A percentile compares a stretch with the other conserved stretches of the same genome.
These are phyloP conservation scores for Lasioglossum oenotherae DNA, from an alignment of 2,888 invertebrate genomes.

Conservation along the genomic window DNA sequence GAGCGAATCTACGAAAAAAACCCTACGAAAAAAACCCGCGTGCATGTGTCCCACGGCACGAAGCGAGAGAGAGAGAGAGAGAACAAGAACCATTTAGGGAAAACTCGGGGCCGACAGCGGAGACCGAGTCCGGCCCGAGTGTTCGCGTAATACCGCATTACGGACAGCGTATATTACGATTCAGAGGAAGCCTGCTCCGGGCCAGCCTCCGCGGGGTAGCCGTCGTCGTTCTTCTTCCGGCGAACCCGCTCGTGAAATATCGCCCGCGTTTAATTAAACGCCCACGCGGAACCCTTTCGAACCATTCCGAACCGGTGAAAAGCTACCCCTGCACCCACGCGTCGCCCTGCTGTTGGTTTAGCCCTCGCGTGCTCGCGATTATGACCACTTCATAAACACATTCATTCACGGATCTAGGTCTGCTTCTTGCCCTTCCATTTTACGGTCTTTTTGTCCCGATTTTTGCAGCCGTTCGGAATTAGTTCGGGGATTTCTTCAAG, in stretches of 20 bases:
- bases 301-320: background rate
- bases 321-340: background rate
- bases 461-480: background rate
- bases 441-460: background rate
- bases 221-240: slow-evolving; percentile 23
- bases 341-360: background rate
- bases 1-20: background rate
- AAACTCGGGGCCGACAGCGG: background rate
- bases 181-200: slow-evolving; percentile 31
- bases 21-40: background rate
- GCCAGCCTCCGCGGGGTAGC: slow-evolving; percentile 31
- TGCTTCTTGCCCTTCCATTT: background rate
- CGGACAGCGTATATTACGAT: slow-evolving; percentile 53
- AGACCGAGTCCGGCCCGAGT: background rate
- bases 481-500: background rate
- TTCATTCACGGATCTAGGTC: background rate
- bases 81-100: background rate
- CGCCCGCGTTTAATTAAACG: slow-evolving; percentile 53
- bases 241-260: slow-evolving; percentile 48
- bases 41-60: background rate
- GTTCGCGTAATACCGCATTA: slow-evolving; percentile 42
- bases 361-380: background rate
- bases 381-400: background rate
- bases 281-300: background rate
- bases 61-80: background rate